Percentiles rank a stretch among this genome's conserved stretches.
These are phyloP conservation scores for Antennarius maculatus DNA, from an alignment of 2,797 vertebrate genomes.

Conservation along the genomic window DNA sequence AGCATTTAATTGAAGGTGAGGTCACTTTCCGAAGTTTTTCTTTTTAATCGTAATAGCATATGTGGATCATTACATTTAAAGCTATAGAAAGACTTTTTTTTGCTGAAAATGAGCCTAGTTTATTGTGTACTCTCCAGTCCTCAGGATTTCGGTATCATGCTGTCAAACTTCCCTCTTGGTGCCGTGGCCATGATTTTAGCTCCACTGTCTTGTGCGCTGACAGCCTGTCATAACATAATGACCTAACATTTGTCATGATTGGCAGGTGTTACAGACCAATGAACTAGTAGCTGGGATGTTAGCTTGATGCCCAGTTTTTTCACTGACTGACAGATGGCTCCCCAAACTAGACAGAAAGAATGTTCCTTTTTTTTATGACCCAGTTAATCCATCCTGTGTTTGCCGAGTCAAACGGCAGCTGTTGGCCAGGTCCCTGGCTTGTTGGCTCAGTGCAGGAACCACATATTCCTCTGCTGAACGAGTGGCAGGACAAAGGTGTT, in stretches of 20 bases:
- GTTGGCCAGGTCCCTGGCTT: conserved; percentile 33
- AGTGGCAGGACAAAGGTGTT: conserved; percentile 48
- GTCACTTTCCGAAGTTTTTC: background rate
- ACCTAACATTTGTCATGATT: conserved; percentile 76
- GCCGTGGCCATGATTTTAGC: conserved; percentile 42
- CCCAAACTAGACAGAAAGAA: conserved; percentile 31
- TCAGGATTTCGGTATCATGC: conserved; percentile 18
- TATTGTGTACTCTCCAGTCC: background rate
- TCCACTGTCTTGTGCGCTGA: conserved; percentile 69
- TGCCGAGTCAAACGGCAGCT: conserved; percentile 38
- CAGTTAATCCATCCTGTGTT: conserved; percentile 53
- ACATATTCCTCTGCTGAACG: conserved; percentile 33
- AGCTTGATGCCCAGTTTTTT: conserved; percentile 51
- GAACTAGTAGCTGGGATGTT: conserved; percentile 40
- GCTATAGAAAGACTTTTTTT: background rate
- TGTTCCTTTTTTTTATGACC: conserved; percentile 49
- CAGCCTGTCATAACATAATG: conserved; percentile 80
- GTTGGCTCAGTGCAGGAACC: conserved; percentile 31
- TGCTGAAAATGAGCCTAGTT: background rate
- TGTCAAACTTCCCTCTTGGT: conserved; percentile 37
- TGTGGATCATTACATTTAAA: background rate
- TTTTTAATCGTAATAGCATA: background rate
- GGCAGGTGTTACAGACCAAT: conserved; percentile 71
- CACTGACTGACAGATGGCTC: conserved; percentile 60
- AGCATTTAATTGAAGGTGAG: too few species aligned